phyloP scores from a whole-genome alignment of 2,888 invertebrate species.

The Napeogenes sylphis region DNA sequence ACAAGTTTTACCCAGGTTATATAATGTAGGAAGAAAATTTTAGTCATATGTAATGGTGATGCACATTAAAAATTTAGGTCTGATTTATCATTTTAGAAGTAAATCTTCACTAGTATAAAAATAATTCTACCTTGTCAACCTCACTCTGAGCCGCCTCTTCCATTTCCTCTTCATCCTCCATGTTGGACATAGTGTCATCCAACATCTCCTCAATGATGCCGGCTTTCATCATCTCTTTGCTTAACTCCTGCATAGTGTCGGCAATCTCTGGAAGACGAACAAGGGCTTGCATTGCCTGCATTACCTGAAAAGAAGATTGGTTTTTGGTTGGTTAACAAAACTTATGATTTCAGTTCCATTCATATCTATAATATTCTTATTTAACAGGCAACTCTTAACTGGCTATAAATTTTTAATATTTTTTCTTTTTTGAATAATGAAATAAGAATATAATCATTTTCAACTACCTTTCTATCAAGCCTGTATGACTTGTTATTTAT shows the following conservation, averaged over 20 bases:
- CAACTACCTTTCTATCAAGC: no score
- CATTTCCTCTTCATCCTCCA: conserved; percentile 95
- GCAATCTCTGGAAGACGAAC: conserved; percentile 95
- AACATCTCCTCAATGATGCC: conserved; percentile 99
- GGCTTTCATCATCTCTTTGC: conserved; percentile 99
- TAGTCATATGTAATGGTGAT: no score
- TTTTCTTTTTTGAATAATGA: no score
- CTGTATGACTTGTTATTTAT: no score
- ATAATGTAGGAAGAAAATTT: no score
- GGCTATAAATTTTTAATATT: no score
- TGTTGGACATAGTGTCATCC: conserved; percentile 95
- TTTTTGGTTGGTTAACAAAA: not conserved
- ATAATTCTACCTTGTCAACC: conserved; percentile 86
- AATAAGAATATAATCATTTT: no score
- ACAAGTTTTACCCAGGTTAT: no score
- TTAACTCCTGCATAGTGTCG: conserved; percentile 97
- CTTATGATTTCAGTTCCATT: not conserved
- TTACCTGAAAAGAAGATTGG: conserved; percentile 62
- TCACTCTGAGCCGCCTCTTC: conserved; percentile 97
- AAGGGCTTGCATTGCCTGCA: conserved; percentile 97
- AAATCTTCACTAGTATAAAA: not conserved
- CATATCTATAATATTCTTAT: not conserved
- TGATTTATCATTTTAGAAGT: not conserved
- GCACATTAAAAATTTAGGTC: no score
- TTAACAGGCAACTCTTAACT: no score